These are phyloP conservation scores for Scopus umbretta DNA, from an alignment of 2,113 vertebrate genomes.

Conservation along the genomic window DNA sequence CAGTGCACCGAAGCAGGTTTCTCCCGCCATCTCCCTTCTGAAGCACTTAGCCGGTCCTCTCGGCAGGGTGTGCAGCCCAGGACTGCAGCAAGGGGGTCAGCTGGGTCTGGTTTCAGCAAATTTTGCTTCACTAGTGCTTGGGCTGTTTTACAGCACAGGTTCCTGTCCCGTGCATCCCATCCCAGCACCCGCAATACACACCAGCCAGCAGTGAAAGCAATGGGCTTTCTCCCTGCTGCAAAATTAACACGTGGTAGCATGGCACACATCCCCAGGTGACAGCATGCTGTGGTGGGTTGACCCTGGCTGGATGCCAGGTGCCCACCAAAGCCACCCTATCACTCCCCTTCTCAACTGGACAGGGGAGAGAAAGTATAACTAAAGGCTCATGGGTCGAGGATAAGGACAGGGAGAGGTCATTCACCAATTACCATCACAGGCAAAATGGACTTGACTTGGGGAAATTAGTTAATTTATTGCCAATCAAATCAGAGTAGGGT, in stretches of 20 bases:
- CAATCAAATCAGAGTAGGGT: too few species aligned
- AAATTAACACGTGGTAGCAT: fast-evolving
- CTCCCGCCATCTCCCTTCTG: neutral
- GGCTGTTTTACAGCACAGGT: neutral
- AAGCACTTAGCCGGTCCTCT: neutral
- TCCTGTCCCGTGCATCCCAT: neutral
- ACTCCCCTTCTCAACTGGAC: too few species aligned
- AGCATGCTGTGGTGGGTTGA: too few species aligned
- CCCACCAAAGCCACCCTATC: too few species aligned
- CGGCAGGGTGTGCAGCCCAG: neutral
- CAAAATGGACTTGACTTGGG: too few species aligned
- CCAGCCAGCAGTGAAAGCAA: neutral
- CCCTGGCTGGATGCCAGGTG: too few species aligned
- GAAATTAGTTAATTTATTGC: too few species aligned
- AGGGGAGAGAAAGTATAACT: too few species aligned
- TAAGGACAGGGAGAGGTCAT: too few species aligned
- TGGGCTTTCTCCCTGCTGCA: neutral
- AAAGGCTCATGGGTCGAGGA: too few species aligned
- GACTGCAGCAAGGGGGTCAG: fast-evolving
- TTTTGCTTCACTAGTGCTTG: neutral
- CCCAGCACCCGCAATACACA: neutral
- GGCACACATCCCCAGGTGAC: fast-evolving
- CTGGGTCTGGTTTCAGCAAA: neutral
- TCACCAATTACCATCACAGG: too few species aligned
- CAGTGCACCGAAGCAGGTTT: neutral